Conservation (phyloP, 2,113 vertebrate species). For the Panthera leo region DNA sequence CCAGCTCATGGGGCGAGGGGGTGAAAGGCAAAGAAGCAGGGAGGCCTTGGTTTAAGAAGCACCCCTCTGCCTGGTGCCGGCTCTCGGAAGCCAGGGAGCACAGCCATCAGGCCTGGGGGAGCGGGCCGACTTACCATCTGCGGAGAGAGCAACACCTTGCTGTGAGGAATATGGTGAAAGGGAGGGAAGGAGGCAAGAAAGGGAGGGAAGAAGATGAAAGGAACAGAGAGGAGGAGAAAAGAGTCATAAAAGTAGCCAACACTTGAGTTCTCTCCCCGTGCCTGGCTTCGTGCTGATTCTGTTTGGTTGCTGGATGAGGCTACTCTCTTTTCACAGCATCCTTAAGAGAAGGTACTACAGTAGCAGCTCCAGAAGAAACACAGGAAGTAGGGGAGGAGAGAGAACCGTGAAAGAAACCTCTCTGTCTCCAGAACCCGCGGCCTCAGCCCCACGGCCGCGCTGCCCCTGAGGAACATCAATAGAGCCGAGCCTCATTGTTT, state of each 20-base stretch:
- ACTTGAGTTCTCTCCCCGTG: neutral
- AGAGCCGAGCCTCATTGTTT: neutral
- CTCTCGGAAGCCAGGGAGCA: neutral
- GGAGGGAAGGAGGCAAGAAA: neutral
- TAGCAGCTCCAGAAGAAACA: neutral
- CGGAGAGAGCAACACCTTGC: fast-evolving
- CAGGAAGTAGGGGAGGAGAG: neutral
- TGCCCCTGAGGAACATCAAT: neutral
- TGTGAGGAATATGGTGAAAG: neutral
- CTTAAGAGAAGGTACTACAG: neutral
- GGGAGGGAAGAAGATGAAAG: neutral
- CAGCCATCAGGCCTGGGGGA: neutral
- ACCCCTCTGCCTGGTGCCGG: neutral
- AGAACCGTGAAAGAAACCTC: too few relatives aligned
- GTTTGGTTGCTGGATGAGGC: neutral
- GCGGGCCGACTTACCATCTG: neutral
- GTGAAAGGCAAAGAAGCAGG: neutral
- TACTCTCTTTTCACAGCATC: neutral
- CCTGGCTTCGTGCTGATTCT: neutral
- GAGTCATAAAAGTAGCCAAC: fast-evolving
- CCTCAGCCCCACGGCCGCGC: fast-evolving
- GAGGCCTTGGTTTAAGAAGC: neutral
- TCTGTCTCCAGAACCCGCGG: neutral
- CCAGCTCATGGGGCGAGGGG: neutral
- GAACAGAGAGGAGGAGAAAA: neutral